Evolutionary conservation across 2,888 invertebrate genomes (phyloP).

Genomic region (Acleris holmiana): DNA sequence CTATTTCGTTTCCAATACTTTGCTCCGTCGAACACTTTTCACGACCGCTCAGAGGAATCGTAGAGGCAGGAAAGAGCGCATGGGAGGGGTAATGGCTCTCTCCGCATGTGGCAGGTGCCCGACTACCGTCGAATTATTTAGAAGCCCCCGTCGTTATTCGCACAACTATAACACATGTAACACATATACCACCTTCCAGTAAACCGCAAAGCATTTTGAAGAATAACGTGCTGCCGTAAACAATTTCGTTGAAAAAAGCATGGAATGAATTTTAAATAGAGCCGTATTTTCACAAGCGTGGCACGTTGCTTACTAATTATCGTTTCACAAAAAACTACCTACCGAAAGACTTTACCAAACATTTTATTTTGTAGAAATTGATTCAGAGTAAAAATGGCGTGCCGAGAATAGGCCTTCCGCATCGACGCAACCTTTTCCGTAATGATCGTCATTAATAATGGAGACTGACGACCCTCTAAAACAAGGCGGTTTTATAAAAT

Average conservation of each 20-base stretch:
- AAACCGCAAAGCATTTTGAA: constrained; percentile 9
- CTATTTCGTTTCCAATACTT: constrained; percentile 21
- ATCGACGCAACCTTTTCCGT: constrained; percentile 33
- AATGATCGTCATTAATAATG: constrained; percentile 38
- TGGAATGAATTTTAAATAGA: constrained; percentile 15
- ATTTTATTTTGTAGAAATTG: constrained; percentile 12
- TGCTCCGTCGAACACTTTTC: constrained; percentile 29
- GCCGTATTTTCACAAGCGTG: constrained; percentile 5
- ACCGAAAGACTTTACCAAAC: constrained; percentile 4
- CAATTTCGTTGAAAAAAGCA: constrained; percentile 18
- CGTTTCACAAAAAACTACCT: not conserved
- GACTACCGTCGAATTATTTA: constrained; percentile 60
- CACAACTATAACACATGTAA: constrained; percentile 17
- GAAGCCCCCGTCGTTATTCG: constrained; percentile 41
- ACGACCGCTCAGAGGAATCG: constrained; percentile 46
- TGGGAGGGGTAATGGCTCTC: constrained; percentile 66
- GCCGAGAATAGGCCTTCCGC: constrained; percentile 24
- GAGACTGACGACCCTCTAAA: constrained; percentile 37
- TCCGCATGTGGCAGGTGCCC: constrained; percentile 66
- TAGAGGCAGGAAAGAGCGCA: constrained; percentile 43
- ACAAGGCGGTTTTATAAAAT: constrained; percentile 37
- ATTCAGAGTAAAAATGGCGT: constrained; percentile 27
- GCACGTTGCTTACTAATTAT: constrained; percentile 4
- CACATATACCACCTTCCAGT: constrained; percentile 31
- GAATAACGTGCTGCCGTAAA: constrained; percentile 9